A percentile compares a stretch with the other conserved stretches of the same genome.
Conservation (phyloP, 1,140 invertebrate genomes). For the Drosophila leontia region DNA sequence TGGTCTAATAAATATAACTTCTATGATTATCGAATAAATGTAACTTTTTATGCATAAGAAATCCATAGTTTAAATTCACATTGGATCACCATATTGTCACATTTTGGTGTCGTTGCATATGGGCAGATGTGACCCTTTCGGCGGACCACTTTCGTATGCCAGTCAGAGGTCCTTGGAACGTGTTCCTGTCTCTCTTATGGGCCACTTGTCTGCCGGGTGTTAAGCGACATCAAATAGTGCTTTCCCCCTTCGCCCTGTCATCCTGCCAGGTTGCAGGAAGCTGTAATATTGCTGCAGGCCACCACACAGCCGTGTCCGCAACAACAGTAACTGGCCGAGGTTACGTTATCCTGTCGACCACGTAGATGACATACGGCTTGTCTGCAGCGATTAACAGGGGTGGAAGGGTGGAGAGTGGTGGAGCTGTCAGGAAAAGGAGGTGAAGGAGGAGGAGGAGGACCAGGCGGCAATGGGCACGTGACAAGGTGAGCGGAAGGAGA, state of each 20-base stretch:
- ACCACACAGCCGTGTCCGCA: constrained; percentile 23
- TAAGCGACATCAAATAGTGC: constrained; percentile 46
- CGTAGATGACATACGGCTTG: constrained; percentile 67
- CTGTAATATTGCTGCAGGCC: constrained; percentile 33
- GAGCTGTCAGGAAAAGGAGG: constrained; percentile 2
- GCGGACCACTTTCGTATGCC: constrained; percentile 50
- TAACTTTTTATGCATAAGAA: neutral
- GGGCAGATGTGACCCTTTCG: constrained; percentile 33
- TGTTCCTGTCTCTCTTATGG: constrained; percentile 32
- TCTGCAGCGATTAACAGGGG: constrained; percentile 63
- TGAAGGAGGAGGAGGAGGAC: neutral
- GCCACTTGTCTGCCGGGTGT: constrained; percentile 32
- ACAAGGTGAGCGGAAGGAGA: constrained; percentile 29
- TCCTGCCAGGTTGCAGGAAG: constrained; percentile 6
- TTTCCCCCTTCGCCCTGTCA: constrained; percentile 3
- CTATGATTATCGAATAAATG: neutral
- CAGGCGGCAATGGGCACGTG: constrained; percentile 37
- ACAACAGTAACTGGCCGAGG: constrained; percentile 42
- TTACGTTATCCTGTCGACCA: constrained; percentile 47
- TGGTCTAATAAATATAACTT: neutral
- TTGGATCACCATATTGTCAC: constrained; percentile 33
- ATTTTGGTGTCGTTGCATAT: constrained; percentile 8
- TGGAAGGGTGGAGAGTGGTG: constrained; percentile 1
- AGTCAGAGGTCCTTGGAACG: constrained; percentile 52
- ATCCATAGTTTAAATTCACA: neutral